Percentiles rank a stretch among this genome's conserved stretches.
Evolutionary conservation across 2,888 invertebrate genomes (phyloP).

Genomic region (Copidosoma aretas): DNA sequence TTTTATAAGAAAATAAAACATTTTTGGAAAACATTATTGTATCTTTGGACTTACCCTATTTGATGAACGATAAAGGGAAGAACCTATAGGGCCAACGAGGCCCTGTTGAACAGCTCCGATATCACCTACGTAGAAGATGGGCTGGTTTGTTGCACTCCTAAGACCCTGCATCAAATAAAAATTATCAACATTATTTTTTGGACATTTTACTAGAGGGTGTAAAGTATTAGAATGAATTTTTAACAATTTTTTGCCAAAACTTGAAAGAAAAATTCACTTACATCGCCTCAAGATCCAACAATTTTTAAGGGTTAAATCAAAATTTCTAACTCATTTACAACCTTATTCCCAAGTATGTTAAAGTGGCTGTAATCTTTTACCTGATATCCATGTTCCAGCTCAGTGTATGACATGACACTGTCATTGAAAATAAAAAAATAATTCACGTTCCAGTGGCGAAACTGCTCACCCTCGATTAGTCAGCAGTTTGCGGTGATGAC

Average conservation of each 20-base stretch:
- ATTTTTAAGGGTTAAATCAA: constrained; percentile 8
- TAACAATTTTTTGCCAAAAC: neutral
- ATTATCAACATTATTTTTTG: neutral
- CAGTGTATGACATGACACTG: constrained; percentile 83
- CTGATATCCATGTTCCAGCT: constrained; percentile 92
- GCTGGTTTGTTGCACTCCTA: constrained; percentile 56
- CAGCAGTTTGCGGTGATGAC: neutral
- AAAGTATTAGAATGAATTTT: too few relatives aligned
- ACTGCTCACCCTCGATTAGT: constrained; percentile 8
- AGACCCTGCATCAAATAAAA: constrained; percentile 52
- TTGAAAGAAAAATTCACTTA: too few relatives aligned
- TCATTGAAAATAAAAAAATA: constrained; percentile 54
- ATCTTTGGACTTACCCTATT: constrained; percentile 54
- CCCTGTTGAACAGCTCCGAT: constrained; percentile 53
- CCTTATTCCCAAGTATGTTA: too few relatives aligned
- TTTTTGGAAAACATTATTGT: neutral
- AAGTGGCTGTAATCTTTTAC: constrained; percentile 67
- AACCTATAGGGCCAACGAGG: constrained; percentile 52
- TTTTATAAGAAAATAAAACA: neutral
- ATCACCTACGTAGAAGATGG: constrained; percentile 61
- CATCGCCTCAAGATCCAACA: too few relatives aligned
- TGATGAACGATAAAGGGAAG: constrained; percentile 57
- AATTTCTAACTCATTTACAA: neutral
- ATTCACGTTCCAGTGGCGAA: constrained; percentile 23
- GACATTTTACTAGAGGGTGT: too few relatives aligned